Evolutionary conservation across 2,797 vertebrate genomes (phyloP), one percentile per base, ranked within the genome.

Genomic region (Oreortyx pictus): DNA sequence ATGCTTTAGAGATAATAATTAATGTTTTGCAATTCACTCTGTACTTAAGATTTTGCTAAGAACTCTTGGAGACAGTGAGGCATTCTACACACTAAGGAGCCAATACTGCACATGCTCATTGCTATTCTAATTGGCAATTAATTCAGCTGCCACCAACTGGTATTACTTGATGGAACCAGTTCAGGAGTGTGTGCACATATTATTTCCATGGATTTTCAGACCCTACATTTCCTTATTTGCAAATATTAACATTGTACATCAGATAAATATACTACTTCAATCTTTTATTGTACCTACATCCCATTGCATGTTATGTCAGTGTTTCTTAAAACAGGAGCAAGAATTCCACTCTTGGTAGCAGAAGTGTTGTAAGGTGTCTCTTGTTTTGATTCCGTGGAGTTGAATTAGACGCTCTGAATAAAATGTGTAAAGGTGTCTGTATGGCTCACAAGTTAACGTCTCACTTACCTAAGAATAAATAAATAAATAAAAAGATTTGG

Each of bases 21-120:
- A 5, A 1, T 20, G 24, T 80, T 66, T 82, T 37, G 71, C 15
- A 25, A 61, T 75, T 61, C 14, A 11, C 7, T 47, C 73, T 47
- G n/a, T 41, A 65, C 6, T 68, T 68, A 65, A 86, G 65, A 68
- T 90, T 78, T 79, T 84, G 22, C 12, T 47, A 41, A 78, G 33
- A 91, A 70, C 37, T 61, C 24, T 80, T 18, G 3, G 11, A 62
- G 35, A 2, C 73, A 77, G 52, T 5, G 10, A 62, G 5, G 6
- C 44, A 71, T 82, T 76, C 71, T 60, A 37, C 14, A 61, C 19
- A 14, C n/a, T 22, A 57, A 19, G 33, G n/a, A 33, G 31, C n/a
- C 12, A 57, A 76, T 76, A 70, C 56, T 62, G 41, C 19, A 57
- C 22, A 15, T 18, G 3, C 52, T 68, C 50, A 41, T 56, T 76